These are phyloP conservation scores for Mungos mungo DNA, from an alignment of 2,113 vertebrate species.

Conservation along the genomic window DNA sequence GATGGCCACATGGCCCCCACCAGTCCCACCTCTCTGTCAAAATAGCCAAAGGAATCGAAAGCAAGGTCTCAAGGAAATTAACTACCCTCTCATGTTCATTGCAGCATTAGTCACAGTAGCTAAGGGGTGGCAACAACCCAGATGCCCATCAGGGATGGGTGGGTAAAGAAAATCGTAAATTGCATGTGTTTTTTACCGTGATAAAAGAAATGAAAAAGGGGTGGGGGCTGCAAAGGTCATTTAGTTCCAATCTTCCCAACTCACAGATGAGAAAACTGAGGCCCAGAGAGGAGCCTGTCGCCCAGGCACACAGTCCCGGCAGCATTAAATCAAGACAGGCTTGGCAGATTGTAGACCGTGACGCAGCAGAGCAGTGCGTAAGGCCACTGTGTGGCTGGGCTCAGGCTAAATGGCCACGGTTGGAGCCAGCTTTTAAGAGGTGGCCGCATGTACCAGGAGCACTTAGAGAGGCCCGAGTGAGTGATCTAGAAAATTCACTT, in stretches of 20 bases:
- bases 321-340: not conserved
- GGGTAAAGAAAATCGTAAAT: not conserved
- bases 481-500: conserved; percentile 29
- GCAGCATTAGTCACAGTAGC: not conserved
- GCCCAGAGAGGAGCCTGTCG: not conserved
- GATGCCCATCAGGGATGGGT: not conserved
- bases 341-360: not conserved
- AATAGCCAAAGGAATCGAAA: not conserved
- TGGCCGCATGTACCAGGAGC: not conserved
- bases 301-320: not conserved
- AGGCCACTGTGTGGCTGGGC: not conserved
- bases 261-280: not conserved
- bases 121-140: no score
- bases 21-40: not conserved
- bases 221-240: not conserved
- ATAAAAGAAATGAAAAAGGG: no score
- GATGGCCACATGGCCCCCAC: not conserved
- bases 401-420: not conserved
- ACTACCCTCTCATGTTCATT: not conserved
- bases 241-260: not conserved
- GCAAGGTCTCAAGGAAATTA: not conserved
- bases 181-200: not conserved
- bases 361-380: accelerated
- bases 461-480: not conserved
- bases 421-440: not conserved